A percentile compares a stretch with the other conserved stretches of the same genome.
phyloP scores from a whole-genome alignment of 2,888 invertebrate species.

The Carterocephalus palaemon region DNA sequence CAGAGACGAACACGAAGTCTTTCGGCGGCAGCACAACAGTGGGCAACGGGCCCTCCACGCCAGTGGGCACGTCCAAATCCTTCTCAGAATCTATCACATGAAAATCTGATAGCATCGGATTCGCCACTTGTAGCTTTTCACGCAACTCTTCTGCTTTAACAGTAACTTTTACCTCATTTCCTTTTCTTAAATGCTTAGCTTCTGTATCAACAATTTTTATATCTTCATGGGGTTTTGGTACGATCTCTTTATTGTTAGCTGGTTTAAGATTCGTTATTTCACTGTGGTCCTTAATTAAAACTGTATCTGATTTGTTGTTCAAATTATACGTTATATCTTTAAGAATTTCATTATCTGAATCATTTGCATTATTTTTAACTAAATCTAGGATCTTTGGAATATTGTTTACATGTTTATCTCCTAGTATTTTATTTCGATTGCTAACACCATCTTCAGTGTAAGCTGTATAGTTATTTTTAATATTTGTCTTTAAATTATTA shows the following conservation, averaged over 20 bases:
- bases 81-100: constrained; percentile 66
- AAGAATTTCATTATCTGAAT: constrained; percentile 16
- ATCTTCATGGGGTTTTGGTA: constrained; percentile 26
- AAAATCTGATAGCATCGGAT: constrained; percentile 53
- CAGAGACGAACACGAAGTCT: constrained; percentile 15
- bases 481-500: too few relatives aligned
- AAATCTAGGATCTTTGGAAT: too few relatives aligned
- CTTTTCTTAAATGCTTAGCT: neutral
- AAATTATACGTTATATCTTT: neutral
- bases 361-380: too few relatives aligned
- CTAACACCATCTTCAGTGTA: too few relatives aligned
- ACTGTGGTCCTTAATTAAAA: neutral
- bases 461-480: too few relatives aligned
- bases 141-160: neutral
- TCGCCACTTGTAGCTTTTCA: constrained; percentile 35
- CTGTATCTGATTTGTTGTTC: too few relatives aligned
- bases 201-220: constrained; percentile 2
- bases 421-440: neutral
- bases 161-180: constrained; percentile 22
- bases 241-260: constrained; percentile 11
- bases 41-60: constrained; percentile 67
- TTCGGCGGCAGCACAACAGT: constrained; percentile 56
- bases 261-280: neutral
- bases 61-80: constrained; percentile 70
- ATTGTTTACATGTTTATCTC: neutral